Evolutionary conservation across 1,140 invertebrate species (phyloP).

Genomic region (Drosophila neocordata): DNA sequence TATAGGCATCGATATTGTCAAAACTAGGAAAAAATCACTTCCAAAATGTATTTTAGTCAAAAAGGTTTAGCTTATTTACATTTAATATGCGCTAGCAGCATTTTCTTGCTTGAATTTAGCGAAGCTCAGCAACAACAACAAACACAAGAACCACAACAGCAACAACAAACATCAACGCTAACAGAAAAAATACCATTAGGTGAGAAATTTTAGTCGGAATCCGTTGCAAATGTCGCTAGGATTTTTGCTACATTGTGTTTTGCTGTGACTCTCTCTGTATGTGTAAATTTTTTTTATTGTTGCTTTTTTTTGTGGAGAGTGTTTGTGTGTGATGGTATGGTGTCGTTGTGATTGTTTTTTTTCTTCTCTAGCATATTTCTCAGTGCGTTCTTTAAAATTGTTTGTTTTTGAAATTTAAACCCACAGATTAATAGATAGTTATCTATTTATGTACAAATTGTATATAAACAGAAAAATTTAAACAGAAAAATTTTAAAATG

Average conservation of each 20-base stretch:
- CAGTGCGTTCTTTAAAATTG: neutral
- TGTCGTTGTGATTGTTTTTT: slow-evolving; percentile 35
- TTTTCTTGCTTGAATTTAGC: slow-evolving; percentile 66
- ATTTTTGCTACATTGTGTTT: slow-evolving; percentile 57
- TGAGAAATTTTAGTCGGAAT: slow-evolving; percentile 21
- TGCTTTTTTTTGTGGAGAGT: neutral
- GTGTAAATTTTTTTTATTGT: neutral
- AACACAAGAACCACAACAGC: slow-evolving; percentile 46
- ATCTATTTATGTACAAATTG: slow-evolving; percentile 20
- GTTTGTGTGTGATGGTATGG: slow-evolving; percentile 4
- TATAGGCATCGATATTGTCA: neutral
- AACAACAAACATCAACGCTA: slow-evolving; percentile 68
- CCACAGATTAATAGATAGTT: no score
- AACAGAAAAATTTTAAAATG: no score
- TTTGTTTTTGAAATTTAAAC: no score
- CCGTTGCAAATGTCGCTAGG: slow-evolving; percentile 53
- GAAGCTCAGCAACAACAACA: slow-evolving; percentile 54
- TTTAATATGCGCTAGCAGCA: slow-evolving; percentile 76
- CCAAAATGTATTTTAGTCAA: slow-evolving; percentile 77
- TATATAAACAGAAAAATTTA: no score
- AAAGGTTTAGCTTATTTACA: slow-evolving; percentile 79
- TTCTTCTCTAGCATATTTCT: neutral
- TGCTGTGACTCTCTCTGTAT: slow-evolving; percentile 26
- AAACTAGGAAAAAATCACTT: slow-evolving; percentile 35
- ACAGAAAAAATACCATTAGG: slow-evolving; percentile 83